Base-by-base conservation (phyloP, 2,797 vertebrate species). In the Chaetodon trifasciatus region DNA sequence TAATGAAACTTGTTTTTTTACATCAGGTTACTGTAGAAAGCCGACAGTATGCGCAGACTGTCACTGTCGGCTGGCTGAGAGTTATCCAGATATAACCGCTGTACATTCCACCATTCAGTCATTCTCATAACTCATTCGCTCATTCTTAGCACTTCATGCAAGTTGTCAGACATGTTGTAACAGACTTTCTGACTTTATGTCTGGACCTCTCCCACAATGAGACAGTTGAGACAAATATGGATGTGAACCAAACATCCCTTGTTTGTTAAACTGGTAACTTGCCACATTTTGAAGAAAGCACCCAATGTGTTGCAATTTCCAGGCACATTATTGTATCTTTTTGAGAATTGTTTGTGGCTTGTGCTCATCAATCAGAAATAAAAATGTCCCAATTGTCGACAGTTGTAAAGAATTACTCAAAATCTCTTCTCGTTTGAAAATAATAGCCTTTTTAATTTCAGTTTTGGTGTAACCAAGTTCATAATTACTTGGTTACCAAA, bases 301-400 rank as follows among this genome's bases (percentile, higher is more conserved):
- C 28, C 23, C n/a, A 42, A 17, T 8, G 50, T 11, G 35, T 23
- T 70, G 28, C 28, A 66, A 66, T 85, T 75, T 69, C 50, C 42
- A 28, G 23, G 21, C 44, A 35, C 21, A 15, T 62, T 24, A 6
- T 56, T 21, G 15, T 47, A 11, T 60, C 12, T 68, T 37, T 32
- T 12, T 16, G 28, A 21, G 11, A 74, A 55, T 28, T 15, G 15
- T 40, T 44, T 37, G 16, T 62, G 50, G 37, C 42, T 10, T 60
- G 13, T 62, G 32, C 35, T 56, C 46, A 23, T 78, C 28, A 57
- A 9, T 71, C 10, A n/a, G 8, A 76, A 71, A 57, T 13, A 23
- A 46, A 44, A 61, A 39, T 6, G 23, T 52, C 39, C 40, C n/a
- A 2, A 0, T 32, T 32, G 28, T 32, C 28, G 37, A 44, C 53